Evolutionary conservation across 2,888 invertebrate species (phyloP), one percentile per base, ranked within the genome.

Genomic region (Oligia latruncula): DNA sequence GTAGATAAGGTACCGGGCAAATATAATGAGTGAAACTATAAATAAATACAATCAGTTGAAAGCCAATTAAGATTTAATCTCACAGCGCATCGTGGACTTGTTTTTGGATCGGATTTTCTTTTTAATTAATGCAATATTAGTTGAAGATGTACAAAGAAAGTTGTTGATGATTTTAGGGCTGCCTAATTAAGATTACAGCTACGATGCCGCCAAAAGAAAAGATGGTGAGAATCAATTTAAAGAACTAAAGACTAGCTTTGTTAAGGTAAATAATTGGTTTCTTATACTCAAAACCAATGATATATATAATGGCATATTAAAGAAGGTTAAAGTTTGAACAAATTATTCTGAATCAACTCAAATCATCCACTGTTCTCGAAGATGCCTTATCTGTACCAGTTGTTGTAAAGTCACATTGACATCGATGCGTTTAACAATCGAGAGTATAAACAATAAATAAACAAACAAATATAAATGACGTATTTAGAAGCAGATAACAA

Each of bases 11-110:
- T 62, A 68, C 62, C 13, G 20, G 58, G 65, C 46, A 80, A 78
- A 81, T 80, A 68, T 81, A 87, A 84, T 84, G 77, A 87, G 77
- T 73, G 23, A 75, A 87, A 67, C 62, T 73, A 84, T 87, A 81
- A 70, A 80, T 80, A 77, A 77, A 77, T 74, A 84, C 60, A 77
- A 87, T 90, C 80, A 83, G 72, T 78, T 83, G 71, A 75, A 88
- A 85, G 82, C 79, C 84, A 88, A 89, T 89, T 89, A 84, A 88
- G 76, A 81, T 76, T 85, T 89, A 78, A 89, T 89, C 87, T 81
- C 6, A 0, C 58, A 60, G 73, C 70, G 80, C 83, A 88, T 87
- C 86, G 43, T 70, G 74, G 65, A 84, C 80, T 67, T 80, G 86
- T 81, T 78, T 79, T 74, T 55, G 49, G 71, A 52, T 82, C 58